Percentiles rank a stretch among this genome's conserved stretches.
These are phyloP conservation scores for Colletes gigas DNA, from an alignment of 1,140 invertebrate species.

Conservation along the genomic window DNA sequence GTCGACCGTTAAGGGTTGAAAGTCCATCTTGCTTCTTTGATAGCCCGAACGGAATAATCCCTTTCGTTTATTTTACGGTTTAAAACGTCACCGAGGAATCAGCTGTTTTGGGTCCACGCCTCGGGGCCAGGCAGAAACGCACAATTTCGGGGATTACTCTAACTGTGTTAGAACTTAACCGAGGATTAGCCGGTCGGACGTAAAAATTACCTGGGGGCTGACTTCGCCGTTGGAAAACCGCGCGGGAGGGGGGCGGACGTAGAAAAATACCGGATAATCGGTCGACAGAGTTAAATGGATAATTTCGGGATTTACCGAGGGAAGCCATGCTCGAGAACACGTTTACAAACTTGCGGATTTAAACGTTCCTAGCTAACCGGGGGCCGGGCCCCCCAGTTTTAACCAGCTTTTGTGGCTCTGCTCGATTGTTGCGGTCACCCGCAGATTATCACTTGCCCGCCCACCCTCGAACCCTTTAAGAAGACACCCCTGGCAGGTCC, in stretches of 20 bases:
- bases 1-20: neutral
- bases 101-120: conserved; percentile 21
- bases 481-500: neutral
- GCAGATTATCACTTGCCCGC: conserved; percentile 76
- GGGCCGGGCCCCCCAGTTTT: conserved; percentile 44
- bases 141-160: conserved; percentile 20
- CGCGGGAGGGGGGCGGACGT: neutral
- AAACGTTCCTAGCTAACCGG: neutral
- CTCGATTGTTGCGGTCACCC: conserved; percentile 73
- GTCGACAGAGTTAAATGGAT: conserved; percentile 75
- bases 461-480: conserved; percentile 52
- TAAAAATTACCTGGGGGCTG: conserved; percentile 7
- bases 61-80: neutral
- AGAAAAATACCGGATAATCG: conserved; percentile 55
- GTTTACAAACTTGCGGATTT: conserved; percentile 75
- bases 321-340: conserved; percentile 40
- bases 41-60: neutral
- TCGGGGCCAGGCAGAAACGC: neutral
- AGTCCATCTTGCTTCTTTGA: neutral
- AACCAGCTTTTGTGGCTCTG: conserved; percentile 28
- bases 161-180: conserved; percentile 45
- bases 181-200: conserved; percentile 29
- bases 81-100: neutral
- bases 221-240: conserved; percentile 3
- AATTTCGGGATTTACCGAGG: conserved; percentile 64